Evolutionary conservation across 2,888 invertebrate genomes (phyloP).

Genomic region (Drosophila subsilvestris): DNA sequence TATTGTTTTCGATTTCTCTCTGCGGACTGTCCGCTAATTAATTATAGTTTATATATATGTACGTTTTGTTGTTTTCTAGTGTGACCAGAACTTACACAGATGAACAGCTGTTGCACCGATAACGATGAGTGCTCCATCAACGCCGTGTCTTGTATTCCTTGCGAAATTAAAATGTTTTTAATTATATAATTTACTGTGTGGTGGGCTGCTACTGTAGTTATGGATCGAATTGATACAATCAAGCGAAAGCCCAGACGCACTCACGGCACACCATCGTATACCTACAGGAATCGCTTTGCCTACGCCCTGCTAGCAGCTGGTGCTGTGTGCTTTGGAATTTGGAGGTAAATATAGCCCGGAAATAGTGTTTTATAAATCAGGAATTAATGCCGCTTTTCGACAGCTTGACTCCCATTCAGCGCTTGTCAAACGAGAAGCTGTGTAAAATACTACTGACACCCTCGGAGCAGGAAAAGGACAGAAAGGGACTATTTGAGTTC

Average conservation of each 20-base stretch:
- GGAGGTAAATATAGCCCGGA: constrained; percentile 44
- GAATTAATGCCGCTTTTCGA: not conserved
- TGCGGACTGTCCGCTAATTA: constrained; percentile 62
- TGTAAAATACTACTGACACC: constrained; percentile 34
- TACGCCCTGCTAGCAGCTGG: constrained; percentile 84
- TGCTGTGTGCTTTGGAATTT: constrained; percentile 69
- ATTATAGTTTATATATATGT: constrained; percentile 58
- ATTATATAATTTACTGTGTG: constrained; percentile 42
- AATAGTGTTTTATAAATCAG: not conserved
- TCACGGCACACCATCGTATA: constrained; percentile 87
- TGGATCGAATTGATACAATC: constrained; percentile 84
- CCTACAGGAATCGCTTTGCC: constrained; percentile 86
- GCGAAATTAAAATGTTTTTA: constrained; percentile 35
- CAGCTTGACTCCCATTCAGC: constrained; percentile 77
- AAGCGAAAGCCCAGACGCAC: constrained; percentile 88
- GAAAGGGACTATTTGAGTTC: constrained; percentile 71
- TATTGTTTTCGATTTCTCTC: constrained; percentile 67
- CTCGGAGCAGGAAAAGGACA: constrained; percentile 74
- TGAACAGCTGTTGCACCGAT: constrained; percentile 8
- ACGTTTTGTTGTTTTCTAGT: no score
- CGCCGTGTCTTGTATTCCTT: constrained; percentile 12
- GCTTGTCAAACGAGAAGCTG: constrained; percentile 65
- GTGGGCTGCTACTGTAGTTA: constrained; percentile 50
- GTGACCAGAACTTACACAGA: not conserved
- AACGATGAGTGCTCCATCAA: not conserved